phyloP scores from a whole-genome alignment of 2,797 vertebrate genomes.

The Poliocrania exsul region DNA sequence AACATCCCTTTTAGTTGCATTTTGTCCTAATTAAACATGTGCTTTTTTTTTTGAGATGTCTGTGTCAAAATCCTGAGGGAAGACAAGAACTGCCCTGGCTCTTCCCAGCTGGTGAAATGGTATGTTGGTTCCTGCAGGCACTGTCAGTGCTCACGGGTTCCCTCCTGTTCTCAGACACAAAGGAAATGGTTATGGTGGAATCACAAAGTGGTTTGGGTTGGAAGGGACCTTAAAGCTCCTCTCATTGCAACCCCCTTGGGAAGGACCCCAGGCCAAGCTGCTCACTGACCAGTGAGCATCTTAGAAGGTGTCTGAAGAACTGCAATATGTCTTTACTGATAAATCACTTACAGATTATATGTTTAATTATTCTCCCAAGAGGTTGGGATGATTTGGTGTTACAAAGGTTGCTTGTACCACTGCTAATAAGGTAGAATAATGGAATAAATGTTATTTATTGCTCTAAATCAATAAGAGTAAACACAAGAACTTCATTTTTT shows the following conservation, averaged over 20 bases:
- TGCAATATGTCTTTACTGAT: not conserved
- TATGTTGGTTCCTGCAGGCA: conserved; percentile 42
- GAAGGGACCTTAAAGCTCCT: not conserved
- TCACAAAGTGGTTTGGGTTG: not conserved
- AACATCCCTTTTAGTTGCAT: not conserved
- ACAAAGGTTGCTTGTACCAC: not conserved
- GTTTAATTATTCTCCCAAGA: not conserved
- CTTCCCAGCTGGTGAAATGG: conserved; percentile 91
- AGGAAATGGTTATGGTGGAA: not conserved
- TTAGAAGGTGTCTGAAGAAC: not conserved
- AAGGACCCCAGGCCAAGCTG: not conserved
- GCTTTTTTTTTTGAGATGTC: conserved; percentile 78
- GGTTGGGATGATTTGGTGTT: not conserved
- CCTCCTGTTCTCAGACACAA: no score
- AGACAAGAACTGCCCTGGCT: conserved; percentile 87
- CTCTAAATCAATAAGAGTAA: not conserved
- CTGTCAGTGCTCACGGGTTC: not conserved
- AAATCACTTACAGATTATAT: not conserved
- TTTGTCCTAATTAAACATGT: not conserved
- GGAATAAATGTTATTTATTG: not conserved
- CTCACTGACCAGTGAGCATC: not conserved
- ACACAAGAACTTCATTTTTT: not conserved
- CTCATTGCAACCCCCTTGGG: not conserved
- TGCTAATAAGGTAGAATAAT: not conserved
- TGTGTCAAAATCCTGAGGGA: conserved; percentile 92